Evolutionary conservation across 2,888 invertebrate species (phyloP), one percentile per base, ranked within the genome.

Genomic region (Leptopilina myrica): DNA sequence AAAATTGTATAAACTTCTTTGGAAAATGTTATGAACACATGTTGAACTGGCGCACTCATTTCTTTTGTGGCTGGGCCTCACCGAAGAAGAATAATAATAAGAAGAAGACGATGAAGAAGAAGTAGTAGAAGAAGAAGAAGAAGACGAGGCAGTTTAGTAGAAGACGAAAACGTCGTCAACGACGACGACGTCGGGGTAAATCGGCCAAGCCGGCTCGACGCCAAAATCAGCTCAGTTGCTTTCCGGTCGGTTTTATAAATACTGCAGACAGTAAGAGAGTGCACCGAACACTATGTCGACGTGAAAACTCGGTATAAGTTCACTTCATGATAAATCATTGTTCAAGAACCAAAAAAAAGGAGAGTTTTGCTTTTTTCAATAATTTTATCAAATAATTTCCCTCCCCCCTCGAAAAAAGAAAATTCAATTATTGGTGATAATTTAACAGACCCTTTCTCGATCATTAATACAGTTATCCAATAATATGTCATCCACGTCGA

Each of bases 241-340:
- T 91, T 91, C 90, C 90, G 91, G 91, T 90, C 88, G 88, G 87
- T 91, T 91, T 91, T 91, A 91, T 91, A 91, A 91, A 91, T 91
- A 91, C 90, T 90, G 88, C 90, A 89, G 90, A 89, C 89, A 87
- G 86, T 84, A 88, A 84, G 85, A 86, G 87, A 89, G 87, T 87
- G 89, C 87, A 88, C 73, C 73, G 73, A 73, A 53, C 56, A 73
- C 56, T 56, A 33, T 33, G 73, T 73, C 53, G 73, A 53, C 56
- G 73, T 73, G 56, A 56, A 73, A 73, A 53, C 26, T 14, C 56
- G 33, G 7, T 43, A 43, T 1, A 9, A 11, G 33, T 56, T 73
- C 33, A 2, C 53, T 53, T 56, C 56, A 4, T 26, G 14, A 73
- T 33, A 73, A 33, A 73, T 14, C 56, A 49, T 33, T 46, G 53